These are phyloP conservation scores for Stichodactyla helianthus DNA, from an alignment of 64 coral and sea anemone species.

Conservation along the genomic window DNA sequence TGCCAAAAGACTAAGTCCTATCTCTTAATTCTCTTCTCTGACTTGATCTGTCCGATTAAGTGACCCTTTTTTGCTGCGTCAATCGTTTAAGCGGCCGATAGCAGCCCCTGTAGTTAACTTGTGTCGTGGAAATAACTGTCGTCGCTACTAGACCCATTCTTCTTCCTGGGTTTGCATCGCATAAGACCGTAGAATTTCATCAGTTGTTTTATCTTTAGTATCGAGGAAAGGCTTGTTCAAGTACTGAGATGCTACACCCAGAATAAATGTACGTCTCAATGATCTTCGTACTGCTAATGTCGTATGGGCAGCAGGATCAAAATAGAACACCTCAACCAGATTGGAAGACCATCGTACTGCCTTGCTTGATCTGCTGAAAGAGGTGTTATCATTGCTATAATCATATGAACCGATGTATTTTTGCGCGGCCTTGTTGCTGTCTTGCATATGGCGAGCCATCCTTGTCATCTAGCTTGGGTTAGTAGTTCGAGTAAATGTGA, in stretches of 20 bases:
- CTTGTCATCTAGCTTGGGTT: background rate
- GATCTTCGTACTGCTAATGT: background rate
- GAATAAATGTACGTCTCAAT: background rate
- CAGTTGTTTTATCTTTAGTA: background rate
- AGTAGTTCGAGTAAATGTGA: background rate
- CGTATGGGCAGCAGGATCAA: background rate
- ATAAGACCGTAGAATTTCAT: background rate
- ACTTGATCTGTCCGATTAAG: too few relatives aligned
- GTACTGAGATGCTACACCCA: background rate
- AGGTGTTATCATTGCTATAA: background rate
- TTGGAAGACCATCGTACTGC: constrained; percentile 10
- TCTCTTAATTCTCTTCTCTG: too few relatives aligned
- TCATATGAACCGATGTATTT: constrained; percentile 4
- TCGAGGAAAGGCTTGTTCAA: background rate
- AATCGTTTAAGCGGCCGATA: background rate
- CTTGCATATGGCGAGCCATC: background rate
- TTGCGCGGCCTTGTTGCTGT: background rate
- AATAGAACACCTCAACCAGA: background rate
- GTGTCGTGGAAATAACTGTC: background rate
- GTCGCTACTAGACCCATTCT: constrained; percentile 12
- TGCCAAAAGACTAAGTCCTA: too few relatives aligned
- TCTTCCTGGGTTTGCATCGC: background rate
- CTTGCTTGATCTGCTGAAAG: background rate
- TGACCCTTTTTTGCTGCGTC: background rate
- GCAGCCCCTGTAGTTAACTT: background rate